Percentiles rank a stretch among this genome's conserved stretches.
Evolutionary conservation across 2,797 vertebrate genomes (phyloP).

Genomic region (Pygocentrus nattereri): DNA sequence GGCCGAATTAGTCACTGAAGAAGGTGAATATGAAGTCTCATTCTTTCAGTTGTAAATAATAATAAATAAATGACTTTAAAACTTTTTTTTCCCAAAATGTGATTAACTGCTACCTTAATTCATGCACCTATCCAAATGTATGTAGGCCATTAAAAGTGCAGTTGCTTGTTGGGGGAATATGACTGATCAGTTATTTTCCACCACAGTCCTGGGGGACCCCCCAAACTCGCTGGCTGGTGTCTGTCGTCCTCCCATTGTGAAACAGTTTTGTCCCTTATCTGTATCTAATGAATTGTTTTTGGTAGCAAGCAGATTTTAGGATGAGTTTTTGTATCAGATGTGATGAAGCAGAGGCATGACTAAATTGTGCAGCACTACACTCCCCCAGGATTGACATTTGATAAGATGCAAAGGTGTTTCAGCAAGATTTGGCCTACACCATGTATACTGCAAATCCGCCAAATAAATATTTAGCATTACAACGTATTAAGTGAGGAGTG

Average conservation of each 20-base stretch:
- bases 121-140: background rate
- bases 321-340: background rate
- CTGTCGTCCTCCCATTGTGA: background rate
- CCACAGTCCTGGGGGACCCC: background rate
- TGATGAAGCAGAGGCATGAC: background rate
- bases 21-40: background rate
- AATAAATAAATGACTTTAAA: too few species aligned
- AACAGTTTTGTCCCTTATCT: constrained; percentile 1
- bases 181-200: background rate
- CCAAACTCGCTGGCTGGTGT: background rate
- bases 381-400: background rate
- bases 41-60: background rate
- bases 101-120: background rate
- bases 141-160: background rate
- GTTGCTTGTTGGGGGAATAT: background rate
- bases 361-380: background rate
- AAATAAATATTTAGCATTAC: background rate
- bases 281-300: background rate
- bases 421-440: background rate
- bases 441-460: background rate
- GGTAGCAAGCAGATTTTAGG: background rate
- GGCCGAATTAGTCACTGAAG: background rate
- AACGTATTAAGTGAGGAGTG: background rate
- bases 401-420: background rate
- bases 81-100: too few species aligned